Evolutionary conservation across 2,113 vertebrate genomes (phyloP), one percentile per base, ranked within the genome.

Genomic region (Macquaria ambigua): DNA sequence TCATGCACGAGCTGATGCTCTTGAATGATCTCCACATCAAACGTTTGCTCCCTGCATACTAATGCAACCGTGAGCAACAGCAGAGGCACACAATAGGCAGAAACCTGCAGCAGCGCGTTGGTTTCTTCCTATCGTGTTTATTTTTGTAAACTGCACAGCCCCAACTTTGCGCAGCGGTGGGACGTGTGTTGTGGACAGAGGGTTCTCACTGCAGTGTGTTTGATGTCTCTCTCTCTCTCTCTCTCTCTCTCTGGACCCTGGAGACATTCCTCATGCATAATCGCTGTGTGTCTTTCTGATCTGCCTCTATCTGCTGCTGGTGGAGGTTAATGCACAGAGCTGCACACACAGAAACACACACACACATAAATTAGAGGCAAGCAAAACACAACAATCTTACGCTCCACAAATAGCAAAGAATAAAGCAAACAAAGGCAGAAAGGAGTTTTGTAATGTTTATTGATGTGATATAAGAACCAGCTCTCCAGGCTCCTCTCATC

Each of bases 241-340:
- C 74, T 77, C 77, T 72, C 50, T 31, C 63, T 75, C 50, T 79
- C 20, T 74, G 83, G 85, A 88, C 93, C 90, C 93, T 46, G 77
- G 93, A 93, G 93, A 94, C 89, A 89, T 93, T 90, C 83, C 84
- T 93, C 90, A 92, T 93, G 93, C 93, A 94, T 95, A 94, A 94
- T 94, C 87, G 69, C 88, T 82, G 88, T 87, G 89, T 84, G 87
- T 92, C 89, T 91, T 92, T 94, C 89, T 93, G 87, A 92, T 89
- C 89, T 90, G 88, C 87, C 81, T 92, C 85, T 89, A 87, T 91
- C 81, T 87, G 72, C 85, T 79, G 74, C 81, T 78, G 84, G 72
- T 89, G 89, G 89, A 88, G 91, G 90, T 89, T 91, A 93, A 88
- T 66, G 80, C 76, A 68, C 75, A 53, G 63, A 68, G 79, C 48